phyloP scores from a whole-genome alignment of 1,140 invertebrate genomes.

The Arctopsyche grandis region DNA sequence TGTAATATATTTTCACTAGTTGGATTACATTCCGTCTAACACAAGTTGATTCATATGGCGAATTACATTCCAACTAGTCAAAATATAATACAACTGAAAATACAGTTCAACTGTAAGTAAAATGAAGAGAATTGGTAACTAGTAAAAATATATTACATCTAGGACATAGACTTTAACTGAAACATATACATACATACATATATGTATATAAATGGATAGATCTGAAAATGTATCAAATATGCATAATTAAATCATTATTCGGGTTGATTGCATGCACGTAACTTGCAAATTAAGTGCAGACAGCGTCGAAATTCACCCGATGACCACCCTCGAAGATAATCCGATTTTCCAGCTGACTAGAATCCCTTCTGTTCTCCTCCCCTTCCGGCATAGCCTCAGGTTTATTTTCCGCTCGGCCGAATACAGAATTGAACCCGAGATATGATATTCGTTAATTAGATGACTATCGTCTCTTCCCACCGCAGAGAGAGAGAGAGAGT shows the following conservation, averaged over 20 bases:
- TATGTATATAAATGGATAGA: background rate
- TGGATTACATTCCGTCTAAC: no score
- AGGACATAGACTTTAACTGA: no score
- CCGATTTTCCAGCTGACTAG: slow-evolving; percentile 50
- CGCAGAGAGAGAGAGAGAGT: background rate
- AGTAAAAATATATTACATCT: no score
- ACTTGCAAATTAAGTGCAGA: slow-evolving; percentile 1
- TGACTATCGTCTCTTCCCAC: background rate
- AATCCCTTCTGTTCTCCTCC: slow-evolving; percentile 49
- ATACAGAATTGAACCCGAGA: slow-evolving; percentile 34
- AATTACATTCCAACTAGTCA: no score
- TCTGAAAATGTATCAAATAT: no score
- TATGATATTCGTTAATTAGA: slow-evolving; percentile 52
- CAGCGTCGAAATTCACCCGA: background rate
- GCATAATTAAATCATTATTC: background rate
- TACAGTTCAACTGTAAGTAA: no score
- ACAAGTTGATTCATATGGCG: no score
- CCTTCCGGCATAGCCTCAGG: slow-evolving; percentile 23
- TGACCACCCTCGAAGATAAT: slow-evolving; percentile 45
- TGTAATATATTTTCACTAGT: no score
- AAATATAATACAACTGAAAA: no score
- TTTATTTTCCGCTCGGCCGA: slow-evolving; percentile 49
- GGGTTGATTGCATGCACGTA: slow-evolving; percentile 6
- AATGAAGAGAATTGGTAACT: no score
- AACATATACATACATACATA: background rate